Base-by-base conservation (phyloP, 64 coral and sea anemone genomes). In the Montipora efflorescens region DNA sequence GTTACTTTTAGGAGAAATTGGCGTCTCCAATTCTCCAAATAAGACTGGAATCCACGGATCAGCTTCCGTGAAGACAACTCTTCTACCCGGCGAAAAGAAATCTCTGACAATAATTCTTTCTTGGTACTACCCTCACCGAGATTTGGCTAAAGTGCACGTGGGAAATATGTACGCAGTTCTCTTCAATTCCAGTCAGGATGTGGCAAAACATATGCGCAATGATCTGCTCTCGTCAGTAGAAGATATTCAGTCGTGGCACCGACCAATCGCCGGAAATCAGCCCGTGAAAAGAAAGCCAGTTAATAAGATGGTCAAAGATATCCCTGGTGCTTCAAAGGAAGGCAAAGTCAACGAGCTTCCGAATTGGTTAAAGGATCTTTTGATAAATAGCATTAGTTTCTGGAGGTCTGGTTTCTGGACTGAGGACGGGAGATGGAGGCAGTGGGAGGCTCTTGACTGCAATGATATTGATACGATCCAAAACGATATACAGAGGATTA, bases 321-420 rank as follows among this genome's bases (percentile, higher is more conserved):
- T 95, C 69, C 73, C 76, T 10, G 8, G 74, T 15, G 75, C 55
- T 22, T 68, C 93, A 73, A 86, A 89, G 47, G 48, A 83, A 81
- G 68, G 71, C 55, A 92, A 74, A 68, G 77, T 92, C 12, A 92
- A 82, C 74, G 55, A 86, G 43, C 79, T 97, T 82, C 96, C 96
- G 15, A 23, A 69, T 74, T 97, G 96, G 96, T 43, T 97, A 67
- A 90, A 95, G 47, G 96, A 97, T 52, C 55, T 97, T n/a, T 52
- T 97, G 36, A n/a, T 97, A n/a, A 97, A 97, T 75, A 97, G 96
- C 76, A 74, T 79, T 5, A 97, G 96, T 15, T 95, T 89, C 25
- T 97, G 92, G 96, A 88, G 96, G 79, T 97, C 96, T 79, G 92
- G 91, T 13, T 97, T 97, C 84, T 97, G 96, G 96, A 92, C 96